phyloP scores from a whole-genome alignment of 2,888 invertebrate species.

The Microctonus brassicae region DNA sequence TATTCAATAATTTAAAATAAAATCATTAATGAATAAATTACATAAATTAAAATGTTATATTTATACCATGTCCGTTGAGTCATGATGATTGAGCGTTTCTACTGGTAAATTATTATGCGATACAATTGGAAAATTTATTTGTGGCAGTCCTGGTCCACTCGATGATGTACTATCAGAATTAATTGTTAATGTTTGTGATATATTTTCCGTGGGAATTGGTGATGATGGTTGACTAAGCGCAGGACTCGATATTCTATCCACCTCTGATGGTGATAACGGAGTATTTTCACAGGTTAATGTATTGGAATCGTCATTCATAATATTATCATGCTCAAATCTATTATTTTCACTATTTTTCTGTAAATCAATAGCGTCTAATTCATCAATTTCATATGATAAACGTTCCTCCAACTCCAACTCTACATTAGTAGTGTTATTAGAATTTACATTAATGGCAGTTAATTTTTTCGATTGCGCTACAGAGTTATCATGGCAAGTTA shows the following conservation, averaged over 20 bases:
- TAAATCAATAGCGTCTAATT: constrained; percentile 11
- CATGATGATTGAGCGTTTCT: constrained; percentile 55
- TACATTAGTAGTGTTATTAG: neutral
- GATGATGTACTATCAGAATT: constrained; percentile 53
- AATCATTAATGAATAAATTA: neutral
- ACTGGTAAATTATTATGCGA: constrained; percentile 56
- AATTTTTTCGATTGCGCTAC: constrained; percentile 17
- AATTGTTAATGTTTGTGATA: constrained; percentile 48
- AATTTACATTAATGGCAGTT: constrained; percentile 24
- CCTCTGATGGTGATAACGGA: neutral
- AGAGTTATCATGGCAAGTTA: neutral
- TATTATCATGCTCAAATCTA: neutral
- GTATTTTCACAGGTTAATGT: neutral
- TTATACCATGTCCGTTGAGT: constrained; percentile 58
- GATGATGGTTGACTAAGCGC: neutral
- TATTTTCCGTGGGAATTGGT: constrained; percentile 38
- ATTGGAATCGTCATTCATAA: constrained; percentile 1
- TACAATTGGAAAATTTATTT: constrained; percentile 48
- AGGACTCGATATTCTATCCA: constrained; percentile 3
- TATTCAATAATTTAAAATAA: neutral
- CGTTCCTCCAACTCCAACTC: neutral
- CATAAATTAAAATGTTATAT: neutral
- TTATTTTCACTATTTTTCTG: neutral
- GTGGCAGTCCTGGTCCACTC: constrained; percentile 60
- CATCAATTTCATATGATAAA: constrained; percentile 1